Base-by-base conservation (phyloP, 2,113 vertebrate species). In the Corythornis cristatus region DNA sequence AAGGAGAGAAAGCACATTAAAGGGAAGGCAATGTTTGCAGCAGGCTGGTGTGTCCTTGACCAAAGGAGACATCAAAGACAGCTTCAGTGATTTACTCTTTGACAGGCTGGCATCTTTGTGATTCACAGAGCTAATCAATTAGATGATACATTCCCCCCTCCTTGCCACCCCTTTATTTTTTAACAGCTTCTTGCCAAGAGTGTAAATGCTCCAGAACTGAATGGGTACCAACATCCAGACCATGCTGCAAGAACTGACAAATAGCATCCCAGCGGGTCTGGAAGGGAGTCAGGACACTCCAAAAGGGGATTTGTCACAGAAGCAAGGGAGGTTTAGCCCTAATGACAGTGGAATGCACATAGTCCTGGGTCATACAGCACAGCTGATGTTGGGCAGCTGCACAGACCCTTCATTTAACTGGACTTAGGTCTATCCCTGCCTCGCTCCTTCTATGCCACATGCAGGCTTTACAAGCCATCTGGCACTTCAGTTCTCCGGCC, bases 41-140 rank as follows among this genome's bases (percentile, higher is more conserved):
- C 51, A 86, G 54, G 37, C 58, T 95, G 75, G 31, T 73, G 53
- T 74, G 93, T 86, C 96, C 96, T 95, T 96, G 95, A 80, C 93
- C 64, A 0, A 94, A 94, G 85, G 83, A 96, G 83, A 93, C 83
- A 91, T 91, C 90, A 94, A 93, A 96, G 90, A 75, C 91, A 93
- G 87, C 89, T 89, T 83, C 80, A 76, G 89, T 96, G 95, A 96
- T 97, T 97, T 97, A 96, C 85, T 93, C 77, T 77, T 93, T 85
- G 91, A 96, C 93, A 90, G 82, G 46, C 79, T 88, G 92, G 79
- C 93, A 94, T 90, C 85, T 91, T 74, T 43, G 74, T 96, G 93
- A 96, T 96, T 96, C 93, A 96, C 33, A 0, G 91, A 93, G 77
- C 91, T 96, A 93, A 96, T 96, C 95, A 96, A 95, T 97, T 94